phyloP scores from a whole-genome alignment of 2,797 vertebrate species.

The Kryptolebias ocellatus region DNA sequence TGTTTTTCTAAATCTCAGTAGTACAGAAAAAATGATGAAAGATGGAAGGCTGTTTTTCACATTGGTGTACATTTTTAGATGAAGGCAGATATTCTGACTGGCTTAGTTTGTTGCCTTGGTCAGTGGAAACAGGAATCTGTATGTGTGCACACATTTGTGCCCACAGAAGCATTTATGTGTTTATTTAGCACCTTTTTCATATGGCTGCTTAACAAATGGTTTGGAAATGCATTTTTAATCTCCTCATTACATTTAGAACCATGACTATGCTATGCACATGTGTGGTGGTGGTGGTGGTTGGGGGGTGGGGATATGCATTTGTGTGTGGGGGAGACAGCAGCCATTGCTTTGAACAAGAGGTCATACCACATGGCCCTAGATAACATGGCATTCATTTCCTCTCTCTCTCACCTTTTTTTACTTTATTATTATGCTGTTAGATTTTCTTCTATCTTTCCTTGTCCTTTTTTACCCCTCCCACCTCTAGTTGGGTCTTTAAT shows the following conservation, averaged over 20 bases:
- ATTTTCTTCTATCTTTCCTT: slow-evolving; percentile 11
- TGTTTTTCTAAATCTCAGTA: neutral
- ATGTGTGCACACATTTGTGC: too few species aligned
- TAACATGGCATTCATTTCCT: slow-evolving; percentile 58
- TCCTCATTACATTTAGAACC: neutral
- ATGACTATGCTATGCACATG: neutral
- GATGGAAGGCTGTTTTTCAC: neutral
- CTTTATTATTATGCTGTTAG: slow-evolving; percentile 11
- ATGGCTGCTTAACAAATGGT: neutral
- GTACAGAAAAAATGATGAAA: neutral
- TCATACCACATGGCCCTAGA: slow-evolving; percentile 74
- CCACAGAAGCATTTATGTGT: too few species aligned
- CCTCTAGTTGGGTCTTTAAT: slow-evolving; percentile 69
- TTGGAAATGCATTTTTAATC: neutral
- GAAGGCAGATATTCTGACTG: neutral
- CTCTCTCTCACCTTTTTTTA: slow-evolving; percentile 36
- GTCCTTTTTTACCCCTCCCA: slow-evolving; percentile 20
- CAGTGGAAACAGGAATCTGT: neutral
- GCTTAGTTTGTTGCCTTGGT: neutral
- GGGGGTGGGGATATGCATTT: neutral
- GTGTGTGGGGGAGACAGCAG: slow-evolving; percentile 31
- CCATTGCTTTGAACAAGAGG: slow-evolving; percentile 40
- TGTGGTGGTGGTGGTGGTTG: too few species aligned
- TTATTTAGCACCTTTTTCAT: neutral
- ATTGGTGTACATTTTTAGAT: neutral